A percentile compares a stretch with the other conserved stretches of the same genome.
Conservation (phyloP, 1,140 invertebrate species). For the Hetaerina americana region DNA sequence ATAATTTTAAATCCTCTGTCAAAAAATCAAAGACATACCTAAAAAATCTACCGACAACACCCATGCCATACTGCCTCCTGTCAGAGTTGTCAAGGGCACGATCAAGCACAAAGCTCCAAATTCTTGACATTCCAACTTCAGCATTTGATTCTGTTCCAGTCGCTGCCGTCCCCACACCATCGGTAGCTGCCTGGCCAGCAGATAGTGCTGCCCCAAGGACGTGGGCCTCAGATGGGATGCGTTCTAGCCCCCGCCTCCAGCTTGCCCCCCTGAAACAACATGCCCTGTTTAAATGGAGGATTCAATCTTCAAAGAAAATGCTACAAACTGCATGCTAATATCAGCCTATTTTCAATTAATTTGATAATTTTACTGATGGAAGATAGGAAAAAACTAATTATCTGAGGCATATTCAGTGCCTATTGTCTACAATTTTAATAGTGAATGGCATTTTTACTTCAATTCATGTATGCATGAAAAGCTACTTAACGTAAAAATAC, state of each 20-base stretch:
- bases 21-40: conserved; percentile 30
- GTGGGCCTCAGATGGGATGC: background rate
- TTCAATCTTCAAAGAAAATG: too few species aligned
- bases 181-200: background rate
- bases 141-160: conserved; percentile 9
- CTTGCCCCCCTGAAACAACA: background rate
- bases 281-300: too few species aligned
- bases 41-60: conserved; percentile 64
- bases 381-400: too few species aligned
- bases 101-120: conserved; percentile 50
- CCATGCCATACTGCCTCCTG: conserved; percentile 70
- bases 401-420: too few species aligned
- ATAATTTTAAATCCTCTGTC: background rate
- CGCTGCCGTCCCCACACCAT: background rate
- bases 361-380: too few species aligned
- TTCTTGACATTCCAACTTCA: conserved; percentile 32
- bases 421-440: too few species aligned
- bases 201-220: background rate
- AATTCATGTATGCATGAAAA: too few species aligned
- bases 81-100: conserved; percentile 67
- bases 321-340: too few species aligned
- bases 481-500: too few species aligned
- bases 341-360: too few species aligned
- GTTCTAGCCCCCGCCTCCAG: background rate
- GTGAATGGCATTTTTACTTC: too few species aligned